Base-by-base conservation (phyloP, 2,113 vertebrate species). In the Brachyhypopomus occidentalis region DNA sequence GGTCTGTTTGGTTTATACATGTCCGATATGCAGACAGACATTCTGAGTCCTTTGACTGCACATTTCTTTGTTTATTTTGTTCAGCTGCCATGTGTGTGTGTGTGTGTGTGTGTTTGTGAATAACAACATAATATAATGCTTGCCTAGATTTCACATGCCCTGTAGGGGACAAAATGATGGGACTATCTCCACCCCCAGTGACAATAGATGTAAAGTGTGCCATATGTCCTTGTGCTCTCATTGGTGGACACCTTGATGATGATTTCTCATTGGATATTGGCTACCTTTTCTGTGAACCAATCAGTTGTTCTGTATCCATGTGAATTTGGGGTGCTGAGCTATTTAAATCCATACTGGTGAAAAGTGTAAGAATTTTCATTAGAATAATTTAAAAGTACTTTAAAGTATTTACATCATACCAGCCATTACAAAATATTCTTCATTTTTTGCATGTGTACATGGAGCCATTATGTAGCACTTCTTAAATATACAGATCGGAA, bases 231-330 rank as follows among this genome's bases (percentile, higher is more conserved):
- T 84, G 84, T 85, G 82, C 89, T 79, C 76, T 76, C 80, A 67
- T 80, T 20, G 41, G 81, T 69, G 1, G 72, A 56, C 23, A 60
- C 80, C 71, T 45, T 75, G 48, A 25, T 69, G 69, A 71, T 73
- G 80, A 83, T 70, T 84, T 88, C 79, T 82, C 62, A 88, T 87
- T 92, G 89, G 91, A 73, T 77, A 63, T 83, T 77, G 48, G 9
- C 82, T 62, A 76, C 64, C 30, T 55, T 63, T 83, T 80, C 87
- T 69, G 58, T 36, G 73, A 77, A 59, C 91, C 91, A 92, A 91
- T 92, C 86, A 22, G 60, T 55, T 7, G 56, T 14, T 0, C 91
- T 90, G 90, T 93, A 88, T 92, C 91, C 84, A 87, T 72, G 91
- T 90, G 0, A 84, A 88, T 70, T 22, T 2, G 64, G 59, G 17